Conservation (phyloP, 2,797 vertebrate genomes). For the Sebastes hubbsi region DNA sequence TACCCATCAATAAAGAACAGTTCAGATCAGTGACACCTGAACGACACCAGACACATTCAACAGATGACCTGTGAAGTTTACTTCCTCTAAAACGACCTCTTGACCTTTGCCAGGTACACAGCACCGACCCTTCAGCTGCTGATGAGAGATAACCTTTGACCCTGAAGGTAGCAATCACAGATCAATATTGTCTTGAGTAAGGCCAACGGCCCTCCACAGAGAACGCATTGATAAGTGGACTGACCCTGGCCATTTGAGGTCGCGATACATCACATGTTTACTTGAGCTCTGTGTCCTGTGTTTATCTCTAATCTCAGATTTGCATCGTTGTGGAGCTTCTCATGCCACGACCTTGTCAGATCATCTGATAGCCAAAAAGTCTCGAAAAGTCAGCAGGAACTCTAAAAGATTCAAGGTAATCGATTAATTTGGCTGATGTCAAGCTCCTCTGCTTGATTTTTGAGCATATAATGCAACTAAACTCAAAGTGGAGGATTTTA, state of each 20-base stretch:
- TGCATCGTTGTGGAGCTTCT: constrained; percentile 10
- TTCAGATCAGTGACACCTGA: not conserved
- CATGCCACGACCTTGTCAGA: not conserved
- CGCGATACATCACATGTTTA: constrained; percentile 43
- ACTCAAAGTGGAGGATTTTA: not conserved
- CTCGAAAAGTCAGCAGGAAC: not conserved
- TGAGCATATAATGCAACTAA: not conserved
- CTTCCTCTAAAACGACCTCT: constrained; percentile 42
- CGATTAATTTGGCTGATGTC: not conserved
- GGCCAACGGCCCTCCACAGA: constrained; percentile 1
- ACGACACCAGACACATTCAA: not conserved
- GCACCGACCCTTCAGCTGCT: constrained; percentile 14
- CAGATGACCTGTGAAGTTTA: constrained; percentile 22
- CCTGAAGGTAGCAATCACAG: constrained; percentile 41
- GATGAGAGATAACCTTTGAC: constrained; percentile 65
- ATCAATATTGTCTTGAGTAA: constrained; percentile 52
- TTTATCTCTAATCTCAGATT: constrained; percentile 27
- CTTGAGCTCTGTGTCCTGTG: constrained; percentile 29
- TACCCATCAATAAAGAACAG: not conserved
- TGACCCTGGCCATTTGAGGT: constrained; percentile 38
- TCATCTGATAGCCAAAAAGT: not conserved
- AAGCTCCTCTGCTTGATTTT: not conserved
- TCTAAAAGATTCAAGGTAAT: not conserved
- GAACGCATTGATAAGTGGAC: constrained; percentile 26
- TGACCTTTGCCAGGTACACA: constrained; percentile 29